Conservation (phyloP, 2,113 vertebrate species). For the Malurus melanocephalus region DNA sequence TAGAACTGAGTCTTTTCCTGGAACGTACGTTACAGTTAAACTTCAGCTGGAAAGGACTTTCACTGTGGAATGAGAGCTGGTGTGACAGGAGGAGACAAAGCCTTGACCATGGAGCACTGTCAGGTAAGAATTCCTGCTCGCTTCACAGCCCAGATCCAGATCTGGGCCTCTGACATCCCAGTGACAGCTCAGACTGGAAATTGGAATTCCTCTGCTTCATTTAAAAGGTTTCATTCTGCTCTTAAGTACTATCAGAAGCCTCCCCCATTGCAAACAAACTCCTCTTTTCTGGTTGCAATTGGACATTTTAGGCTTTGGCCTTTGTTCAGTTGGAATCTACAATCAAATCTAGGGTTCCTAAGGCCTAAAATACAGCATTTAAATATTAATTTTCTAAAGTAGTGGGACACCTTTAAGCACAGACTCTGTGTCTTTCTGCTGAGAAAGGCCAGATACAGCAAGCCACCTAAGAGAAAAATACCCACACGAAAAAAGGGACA, state of each 20-base stretch:
- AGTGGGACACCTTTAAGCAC: background rate
- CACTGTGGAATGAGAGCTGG: background rate
- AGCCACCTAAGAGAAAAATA: background rate
- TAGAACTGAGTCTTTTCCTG: background rate
- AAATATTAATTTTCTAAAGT: background rate
- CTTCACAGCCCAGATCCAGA: accelerated
- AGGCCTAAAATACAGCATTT: background rate
- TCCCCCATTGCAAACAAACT: background rate
- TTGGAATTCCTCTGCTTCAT: background rate
- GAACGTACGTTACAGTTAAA: background rate
- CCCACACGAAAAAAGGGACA: background rate
- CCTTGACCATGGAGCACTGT: background rate
- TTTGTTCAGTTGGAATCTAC: background rate
- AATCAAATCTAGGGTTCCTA: background rate
- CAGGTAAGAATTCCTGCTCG: background rate
- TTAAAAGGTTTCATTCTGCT: background rate
- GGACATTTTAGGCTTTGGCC: background rate
- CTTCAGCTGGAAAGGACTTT: background rate
- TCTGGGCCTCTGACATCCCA: background rate
- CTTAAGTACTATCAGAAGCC: background rate
- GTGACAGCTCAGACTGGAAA: background rate
- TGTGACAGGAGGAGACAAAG: background rate
- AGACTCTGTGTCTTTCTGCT: background rate
- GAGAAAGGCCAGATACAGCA: background rate
- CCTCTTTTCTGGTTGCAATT: background rate